These are phyloP conservation scores for Stomatorhinus ivindoensis DNA, from an alignment of 2,113 vertebrate genomes.

Conservation along the genomic window DNA sequence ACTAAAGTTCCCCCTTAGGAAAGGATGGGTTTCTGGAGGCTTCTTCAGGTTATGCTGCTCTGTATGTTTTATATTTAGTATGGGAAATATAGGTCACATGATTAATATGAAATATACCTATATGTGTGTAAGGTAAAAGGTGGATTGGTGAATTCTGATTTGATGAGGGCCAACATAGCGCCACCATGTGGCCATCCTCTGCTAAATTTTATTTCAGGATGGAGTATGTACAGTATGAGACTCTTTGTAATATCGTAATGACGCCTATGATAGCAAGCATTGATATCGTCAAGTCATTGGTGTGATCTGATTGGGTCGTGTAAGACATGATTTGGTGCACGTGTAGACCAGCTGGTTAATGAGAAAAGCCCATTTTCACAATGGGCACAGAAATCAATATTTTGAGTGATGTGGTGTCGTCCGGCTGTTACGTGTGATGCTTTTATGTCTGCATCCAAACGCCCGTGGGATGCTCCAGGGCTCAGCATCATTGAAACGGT, in stretches of 20 bases:
- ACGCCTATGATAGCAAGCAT: background rate
- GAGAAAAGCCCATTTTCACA: background rate
- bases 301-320: background rate
- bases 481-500: background rate
- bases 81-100: background rate
- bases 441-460: background rate
- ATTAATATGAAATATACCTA: background rate
- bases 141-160: background rate
- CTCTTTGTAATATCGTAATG: background rate
- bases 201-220: background rate
- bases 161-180: background rate
- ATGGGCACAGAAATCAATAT: background rate
- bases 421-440: background rate
- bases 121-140: background rate
- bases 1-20: background rate
- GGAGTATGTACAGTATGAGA: background rate
- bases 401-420: background rate
- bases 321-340: background rate
- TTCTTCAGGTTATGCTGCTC: background rate
- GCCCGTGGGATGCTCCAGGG: background rate
- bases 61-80: background rate
- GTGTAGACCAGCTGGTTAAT: background rate
- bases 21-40: background rate
- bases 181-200: background rate
- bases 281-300: background rate